Conservation (phyloP, 2,113 vertebrate species). For the Takifugu flavidus region DNA sequence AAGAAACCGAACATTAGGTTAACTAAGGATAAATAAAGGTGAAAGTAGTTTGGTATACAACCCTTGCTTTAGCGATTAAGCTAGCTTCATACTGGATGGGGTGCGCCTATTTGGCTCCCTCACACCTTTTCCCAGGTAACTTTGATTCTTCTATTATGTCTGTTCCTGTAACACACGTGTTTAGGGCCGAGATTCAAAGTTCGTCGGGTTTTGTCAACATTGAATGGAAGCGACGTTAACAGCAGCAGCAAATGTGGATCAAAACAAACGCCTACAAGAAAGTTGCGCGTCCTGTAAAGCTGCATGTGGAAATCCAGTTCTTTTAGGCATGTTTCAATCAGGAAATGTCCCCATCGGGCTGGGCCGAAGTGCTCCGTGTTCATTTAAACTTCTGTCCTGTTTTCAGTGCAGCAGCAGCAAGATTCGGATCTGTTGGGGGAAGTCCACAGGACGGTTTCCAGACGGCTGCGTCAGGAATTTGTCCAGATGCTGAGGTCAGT, state of each 20-base stretch:
- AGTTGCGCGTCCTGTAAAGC: no score
- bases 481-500: slow-evolving; percentile 28
- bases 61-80: not conserved
- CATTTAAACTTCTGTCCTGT: not conserved
- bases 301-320: not conserved
- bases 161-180: slow-evolving; percentile 33
- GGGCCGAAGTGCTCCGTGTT: no score
- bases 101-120: no score
- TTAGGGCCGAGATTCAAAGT: slow-evolving; percentile 12
- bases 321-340: not conserved
- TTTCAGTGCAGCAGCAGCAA: not conserved
- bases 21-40: no score
- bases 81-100: no score
- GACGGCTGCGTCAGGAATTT: slow-evolving; percentile 28
- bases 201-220: not conserved
- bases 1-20: no score
- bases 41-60: no score
- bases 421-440: slow-evolving; percentile 24
- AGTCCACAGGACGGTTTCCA: slow-evolving; percentile 13
- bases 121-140: not conserved
- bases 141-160: slow-evolving; percentile 3
- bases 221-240: no score
- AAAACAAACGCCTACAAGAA: no score
- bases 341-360: not conserved
- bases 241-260: no score